Percentiles rank a stretch among this genome's conserved stretches.
Conservation (phyloP, 2,113 vertebrate species). For the Clarias gariepinus region DNA sequence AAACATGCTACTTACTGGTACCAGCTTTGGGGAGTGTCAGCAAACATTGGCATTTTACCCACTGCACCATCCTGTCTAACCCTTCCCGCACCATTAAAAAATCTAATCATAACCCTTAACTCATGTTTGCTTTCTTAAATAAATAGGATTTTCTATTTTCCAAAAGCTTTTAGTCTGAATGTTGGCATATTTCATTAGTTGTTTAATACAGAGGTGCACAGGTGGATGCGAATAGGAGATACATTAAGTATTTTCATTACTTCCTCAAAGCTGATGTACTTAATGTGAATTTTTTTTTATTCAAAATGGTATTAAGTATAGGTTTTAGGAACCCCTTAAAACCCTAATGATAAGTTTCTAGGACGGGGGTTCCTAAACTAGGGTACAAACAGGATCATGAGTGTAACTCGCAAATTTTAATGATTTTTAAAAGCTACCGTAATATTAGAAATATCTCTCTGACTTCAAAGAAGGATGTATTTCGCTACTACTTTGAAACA, state of each 20-base stretch:
- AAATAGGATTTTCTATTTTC: neutral
- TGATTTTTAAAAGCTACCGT: neutral
- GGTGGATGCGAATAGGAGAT: neutral
- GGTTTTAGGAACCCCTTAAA: neutral
- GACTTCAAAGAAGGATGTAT: neutral
- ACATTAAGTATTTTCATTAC: neutral
- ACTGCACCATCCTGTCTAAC: neutral
- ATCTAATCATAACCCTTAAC: neutral
- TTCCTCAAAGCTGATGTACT: neutral
- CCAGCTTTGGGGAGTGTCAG: neutral
- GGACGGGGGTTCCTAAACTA: neutral
- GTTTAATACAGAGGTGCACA: neutral
- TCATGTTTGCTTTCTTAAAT: neutral
- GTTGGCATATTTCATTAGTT: neutral
- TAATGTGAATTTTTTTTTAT: neutral
- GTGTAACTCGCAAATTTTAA: neutral
- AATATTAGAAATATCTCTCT: neutral
- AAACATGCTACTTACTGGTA: constrained; percentile 29
- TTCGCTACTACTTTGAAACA: neutral
- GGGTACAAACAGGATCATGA: neutral
- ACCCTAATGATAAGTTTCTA: neutral
- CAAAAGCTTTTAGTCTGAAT: neutral
- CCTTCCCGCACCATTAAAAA: neutral
- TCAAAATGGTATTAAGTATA: neutral
- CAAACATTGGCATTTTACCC: neutral